Percentiles rank a stretch among this genome's conserved stretches.
These are phyloP conservation scores for Psittacula cyanocephala DNA, from an alignment of 2,113 vertebrate species.

Conservation along the genomic window DNA sequence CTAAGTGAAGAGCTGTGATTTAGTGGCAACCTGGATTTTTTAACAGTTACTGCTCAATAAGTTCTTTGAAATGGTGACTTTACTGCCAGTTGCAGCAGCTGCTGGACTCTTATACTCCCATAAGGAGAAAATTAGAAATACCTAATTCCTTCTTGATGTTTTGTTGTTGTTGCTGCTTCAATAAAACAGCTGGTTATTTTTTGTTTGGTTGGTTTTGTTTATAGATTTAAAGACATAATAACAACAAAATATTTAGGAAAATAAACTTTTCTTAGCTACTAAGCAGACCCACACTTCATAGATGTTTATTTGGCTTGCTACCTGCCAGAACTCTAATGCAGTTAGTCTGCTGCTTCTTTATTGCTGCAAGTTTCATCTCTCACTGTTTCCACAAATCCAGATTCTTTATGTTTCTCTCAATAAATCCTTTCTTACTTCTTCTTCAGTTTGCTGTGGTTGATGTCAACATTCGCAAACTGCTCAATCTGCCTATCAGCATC, in stretches of 20 bases:
- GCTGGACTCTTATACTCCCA: slow-evolving; percentile 4
- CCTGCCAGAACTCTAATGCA: background rate
- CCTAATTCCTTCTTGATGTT: slow-evolving; percentile 7
- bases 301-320: background rate
- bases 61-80: slow-evolving; percentile 59
- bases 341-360: background rate
- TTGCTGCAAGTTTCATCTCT: background rate
- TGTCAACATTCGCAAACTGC: background rate
- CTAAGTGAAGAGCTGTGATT: slow-evolving; percentile 32
- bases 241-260: background rate
- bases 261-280: background rate
- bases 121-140: slow-evolving; percentile 47
- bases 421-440: background rate
- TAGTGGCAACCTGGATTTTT: slow-evolving; percentile 50
- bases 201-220: background rate
- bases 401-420: background rate
- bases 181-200: background rate
- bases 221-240: background rate
- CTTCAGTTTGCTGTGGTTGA: background rate
- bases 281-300: background rate
- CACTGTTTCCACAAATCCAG: background rate
- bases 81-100: slow-evolving; percentile 53
- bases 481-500: background rate
- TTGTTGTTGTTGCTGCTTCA: background rate
- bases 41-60: slow-evolving; percentile 42